phyloP scores from a whole-genome alignment of 92 coral and sea anemone species.

The Siderastrea radians region DNA sequence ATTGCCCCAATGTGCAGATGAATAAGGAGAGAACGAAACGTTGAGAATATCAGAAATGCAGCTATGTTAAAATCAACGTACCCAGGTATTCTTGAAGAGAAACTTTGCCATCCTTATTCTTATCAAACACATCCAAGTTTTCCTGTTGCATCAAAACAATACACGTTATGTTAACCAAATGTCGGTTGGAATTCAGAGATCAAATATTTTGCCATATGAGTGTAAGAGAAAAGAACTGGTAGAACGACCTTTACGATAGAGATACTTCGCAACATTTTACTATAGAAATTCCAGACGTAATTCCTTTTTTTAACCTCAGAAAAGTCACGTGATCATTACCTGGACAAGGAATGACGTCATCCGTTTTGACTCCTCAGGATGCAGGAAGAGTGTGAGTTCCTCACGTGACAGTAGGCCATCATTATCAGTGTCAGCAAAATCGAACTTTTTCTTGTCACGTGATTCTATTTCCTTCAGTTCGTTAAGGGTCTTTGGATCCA shows the following conservation, averaged over 20 bases:
- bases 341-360: constrained; percentile 77
- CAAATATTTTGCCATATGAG: not conserved
- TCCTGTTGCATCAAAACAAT: constrained; percentile 44
- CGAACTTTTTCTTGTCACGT: constrained; percentile 71
- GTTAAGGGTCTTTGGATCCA: constrained; percentile 16
- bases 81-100: constrained; percentile 75
- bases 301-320: not conserved
- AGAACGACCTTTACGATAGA: too few relatives aligned
- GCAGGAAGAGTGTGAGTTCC: constrained; percentile 70
- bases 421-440: constrained; percentile 72
- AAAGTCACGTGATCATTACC: constrained; percentile 45
- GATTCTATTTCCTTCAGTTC: constrained; percentile 49
- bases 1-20: not conserved
- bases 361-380: constrained; percentile 87
- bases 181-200: not conserved
- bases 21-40: not conserved
- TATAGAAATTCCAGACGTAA: not conserved
- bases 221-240: not conserved
- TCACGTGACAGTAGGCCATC: constrained; percentile 64
- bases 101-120: constrained; percentile 74
- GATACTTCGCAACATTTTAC: too few relatives aligned
- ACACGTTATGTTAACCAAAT: not conserved
- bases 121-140: constrained; percentile 74
- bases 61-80: constrained; percentile 17
- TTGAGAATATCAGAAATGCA: not conserved